Evolutionary conservation across 2,888 invertebrate species (phyloP).

Genomic region (Tetragonula carbonaria): DNA sequence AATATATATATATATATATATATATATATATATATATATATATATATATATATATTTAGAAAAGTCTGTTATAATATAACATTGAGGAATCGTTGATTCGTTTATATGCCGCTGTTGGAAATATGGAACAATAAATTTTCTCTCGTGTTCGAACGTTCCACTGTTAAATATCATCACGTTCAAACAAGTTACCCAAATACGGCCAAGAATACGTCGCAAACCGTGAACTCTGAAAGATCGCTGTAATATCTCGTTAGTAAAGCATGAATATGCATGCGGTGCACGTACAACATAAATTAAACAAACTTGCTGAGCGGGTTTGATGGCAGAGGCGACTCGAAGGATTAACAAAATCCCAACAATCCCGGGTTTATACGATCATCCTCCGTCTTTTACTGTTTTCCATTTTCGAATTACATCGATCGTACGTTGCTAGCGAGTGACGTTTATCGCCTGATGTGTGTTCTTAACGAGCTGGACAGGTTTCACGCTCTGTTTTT

Average conservation of each 20-base stretch:
- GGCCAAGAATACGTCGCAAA: background rate
- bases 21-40: too few relatives aligned
- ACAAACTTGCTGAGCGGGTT: background rate
- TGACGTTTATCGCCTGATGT: slow-evolving; percentile 7
- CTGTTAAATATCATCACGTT: background rate
- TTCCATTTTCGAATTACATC: background rate
- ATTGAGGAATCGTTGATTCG: background rate
- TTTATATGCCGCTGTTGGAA: background rate
- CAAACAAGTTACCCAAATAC: background rate
- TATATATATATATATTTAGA: too few relatives aligned
- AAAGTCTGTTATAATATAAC: too few relatives aligned
- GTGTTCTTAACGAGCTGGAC: slow-evolving; percentile 15
- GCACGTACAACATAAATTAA: slow-evolving; percentile 3
- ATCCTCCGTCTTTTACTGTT: background rate
- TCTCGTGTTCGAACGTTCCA: background rate
- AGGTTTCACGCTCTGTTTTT: slow-evolving; percentile 11
- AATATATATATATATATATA: too few relatives aligned
- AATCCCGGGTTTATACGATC: background rate
- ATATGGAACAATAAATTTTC: background rate
- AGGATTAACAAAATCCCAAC: background rate
- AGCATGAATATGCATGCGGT: background rate
- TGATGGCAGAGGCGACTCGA: background rate
- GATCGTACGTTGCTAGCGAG: background rate
- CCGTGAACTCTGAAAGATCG: background rate
- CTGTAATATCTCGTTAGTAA: background rate